Percentiles rank a stretch among this genome's conserved stretches.
Evolutionary conservation across 2,113 vertebrate species (phyloP).

Genomic region (Pangasianodon hypophthalmus): DNA sequence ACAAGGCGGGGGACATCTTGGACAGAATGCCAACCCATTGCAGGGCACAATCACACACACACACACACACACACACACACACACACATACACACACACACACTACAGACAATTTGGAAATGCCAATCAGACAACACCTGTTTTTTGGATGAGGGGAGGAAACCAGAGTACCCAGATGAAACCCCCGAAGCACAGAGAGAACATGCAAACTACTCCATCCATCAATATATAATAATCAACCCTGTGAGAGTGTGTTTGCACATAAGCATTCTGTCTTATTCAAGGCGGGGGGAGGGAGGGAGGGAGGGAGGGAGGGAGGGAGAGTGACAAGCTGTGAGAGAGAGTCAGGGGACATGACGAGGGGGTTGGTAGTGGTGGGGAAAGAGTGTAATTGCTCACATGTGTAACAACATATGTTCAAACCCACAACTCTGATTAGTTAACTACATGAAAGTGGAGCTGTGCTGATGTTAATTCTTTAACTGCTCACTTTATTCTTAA

Average conservation of each 20-base stretch:
- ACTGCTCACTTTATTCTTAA: slow-evolving; percentile 27
- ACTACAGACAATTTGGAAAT: too few species aligned
- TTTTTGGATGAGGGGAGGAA: too few species aligned
- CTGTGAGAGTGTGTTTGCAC: too few species aligned
- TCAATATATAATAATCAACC: neutral
- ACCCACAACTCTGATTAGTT: slow-evolving; percentile 32
- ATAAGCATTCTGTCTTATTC: too few species aligned
- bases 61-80: too few species aligned
- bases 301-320: neutral
- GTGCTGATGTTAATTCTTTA: slow-evolving; percentile 36
- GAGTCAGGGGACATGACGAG: neutral
- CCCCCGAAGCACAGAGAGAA: too few species aligned
- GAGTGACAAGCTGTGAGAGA: neutral
- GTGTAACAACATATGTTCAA: slow-evolving; percentile 33
- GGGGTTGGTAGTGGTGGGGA: neutral
- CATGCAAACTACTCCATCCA: neutral
- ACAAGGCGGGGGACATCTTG: too few species aligned
- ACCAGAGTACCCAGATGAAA: too few species aligned
- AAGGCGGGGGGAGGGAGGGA: neutral
- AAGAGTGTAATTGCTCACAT: slow-evolving; percentile 27
- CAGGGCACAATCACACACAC: too few species aligned
- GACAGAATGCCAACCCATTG: too few species aligned
- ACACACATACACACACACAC: too few species aligned
- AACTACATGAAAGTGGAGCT: slow-evolving; percentile 38
- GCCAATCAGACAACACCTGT: too few species aligned